phyloP scores from a whole-genome alignment of 2,113 vertebrate genomes.

The Ophthalmolycus amberensis region DNA sequence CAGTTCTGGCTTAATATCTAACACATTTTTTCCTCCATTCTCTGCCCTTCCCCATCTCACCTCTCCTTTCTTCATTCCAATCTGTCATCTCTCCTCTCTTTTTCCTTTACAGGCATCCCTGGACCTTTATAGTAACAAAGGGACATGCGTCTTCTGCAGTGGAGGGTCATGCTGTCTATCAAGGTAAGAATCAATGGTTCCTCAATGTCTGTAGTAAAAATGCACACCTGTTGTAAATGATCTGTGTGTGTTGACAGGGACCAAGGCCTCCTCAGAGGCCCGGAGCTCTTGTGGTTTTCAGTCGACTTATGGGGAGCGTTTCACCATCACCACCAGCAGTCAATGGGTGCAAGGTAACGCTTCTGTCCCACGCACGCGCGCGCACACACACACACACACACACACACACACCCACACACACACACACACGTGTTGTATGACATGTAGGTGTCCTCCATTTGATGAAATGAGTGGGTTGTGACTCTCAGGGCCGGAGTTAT shows the following conservation, averaged over 20 bases:
- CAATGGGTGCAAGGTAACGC: constrained; percentile 96
- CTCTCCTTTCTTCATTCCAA: not conserved
- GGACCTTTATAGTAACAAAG: constrained; percentile 94
- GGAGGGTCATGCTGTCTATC: constrained; percentile 92
- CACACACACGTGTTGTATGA: not conserved
- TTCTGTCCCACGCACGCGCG: not conserved
- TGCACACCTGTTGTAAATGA: not conserved
- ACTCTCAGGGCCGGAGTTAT: not conserved
- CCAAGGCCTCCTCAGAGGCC: constrained; percentile 88
- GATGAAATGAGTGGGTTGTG: not conserved
- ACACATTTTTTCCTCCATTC: not conserved
- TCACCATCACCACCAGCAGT: constrained; percentile 89
- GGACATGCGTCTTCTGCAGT: constrained; percentile 87
- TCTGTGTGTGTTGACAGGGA: constrained; percentile 80
- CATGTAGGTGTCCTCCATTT: too few species aligned
- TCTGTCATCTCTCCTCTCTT: constrained; percentile 17
- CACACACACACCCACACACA: not conserved
- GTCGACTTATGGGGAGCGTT: constrained; percentile 87
- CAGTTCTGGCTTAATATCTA: not conserved
- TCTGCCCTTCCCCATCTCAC: not conserved
- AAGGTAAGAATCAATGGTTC: constrained; percentile 84
- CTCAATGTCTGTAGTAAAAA: not conserved
- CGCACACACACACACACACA: not conserved
- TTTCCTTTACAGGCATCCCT: constrained; percentile 87
- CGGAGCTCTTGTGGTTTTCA: constrained; percentile 86